Evolutionary conservation across 2,113 vertebrate genomes (phyloP).

Genomic region (Strix uralensis): DNA sequence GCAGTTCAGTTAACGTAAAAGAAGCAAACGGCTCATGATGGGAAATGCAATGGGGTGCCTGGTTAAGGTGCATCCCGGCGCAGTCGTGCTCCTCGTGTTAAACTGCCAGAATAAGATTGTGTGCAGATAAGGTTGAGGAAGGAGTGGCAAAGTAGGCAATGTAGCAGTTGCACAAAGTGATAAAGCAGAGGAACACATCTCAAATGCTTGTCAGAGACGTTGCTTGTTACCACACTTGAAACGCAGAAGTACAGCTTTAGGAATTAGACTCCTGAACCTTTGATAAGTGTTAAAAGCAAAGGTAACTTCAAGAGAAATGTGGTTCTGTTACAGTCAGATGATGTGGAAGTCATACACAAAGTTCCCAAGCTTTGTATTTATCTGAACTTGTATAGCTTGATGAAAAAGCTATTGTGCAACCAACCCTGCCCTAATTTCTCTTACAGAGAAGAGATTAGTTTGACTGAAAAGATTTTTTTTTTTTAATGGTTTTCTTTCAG

Average conservation of each 20-base stretch:
- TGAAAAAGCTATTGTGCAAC: not conserved
- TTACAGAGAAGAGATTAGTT: not conserved
- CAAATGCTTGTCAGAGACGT: not conserved
- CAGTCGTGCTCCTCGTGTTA: fast-evolving
- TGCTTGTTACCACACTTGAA: not conserved
- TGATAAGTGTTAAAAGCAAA: not conserved
- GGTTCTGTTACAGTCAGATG: not conserved
- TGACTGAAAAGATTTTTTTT: not conserved
- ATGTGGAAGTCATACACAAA: not conserved
- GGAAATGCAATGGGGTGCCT: not conserved
- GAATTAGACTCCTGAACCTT: not conserved
- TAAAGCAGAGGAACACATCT: not conserved
- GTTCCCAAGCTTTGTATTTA: not conserved
- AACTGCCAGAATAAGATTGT: fast-evolving
- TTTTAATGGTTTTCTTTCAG: not conserved
- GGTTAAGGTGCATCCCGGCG: no score
- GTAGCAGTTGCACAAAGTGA: not conserved
- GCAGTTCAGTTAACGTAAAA: not conserved
- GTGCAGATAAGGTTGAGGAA: not conserved
- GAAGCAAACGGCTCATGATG: not conserved
- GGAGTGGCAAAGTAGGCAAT: not conserved
- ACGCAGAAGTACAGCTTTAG: not conserved
- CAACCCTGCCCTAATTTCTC: not conserved
- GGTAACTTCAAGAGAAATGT: not conserved
- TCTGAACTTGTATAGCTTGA: not conserved